Conservation (phyloP, 2,113 vertebrate species). For the Pithys albifrons region DNA sequence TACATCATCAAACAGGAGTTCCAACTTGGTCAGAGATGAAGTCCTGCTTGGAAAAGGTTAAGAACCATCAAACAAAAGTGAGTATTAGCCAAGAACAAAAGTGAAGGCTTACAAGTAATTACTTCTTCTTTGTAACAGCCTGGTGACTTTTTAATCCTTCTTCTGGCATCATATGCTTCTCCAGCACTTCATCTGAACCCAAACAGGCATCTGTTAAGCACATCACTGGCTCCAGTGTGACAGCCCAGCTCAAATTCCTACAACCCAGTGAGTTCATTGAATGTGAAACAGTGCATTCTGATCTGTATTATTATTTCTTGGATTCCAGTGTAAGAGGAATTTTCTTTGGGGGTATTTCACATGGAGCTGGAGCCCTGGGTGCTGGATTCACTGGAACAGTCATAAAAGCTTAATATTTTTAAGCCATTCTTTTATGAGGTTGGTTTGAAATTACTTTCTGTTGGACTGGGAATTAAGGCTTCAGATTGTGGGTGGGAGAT, state of each 20-base stretch:
- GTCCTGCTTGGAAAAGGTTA: neutral
- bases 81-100: constrained; percentile 39
- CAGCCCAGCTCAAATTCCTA: constrained; percentile 41
- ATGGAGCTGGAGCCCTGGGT: neutral
- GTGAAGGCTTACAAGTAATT: constrained; percentile 43
- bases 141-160: constrained; percentile 52
- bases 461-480: neutral
- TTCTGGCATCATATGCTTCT: constrained; percentile 23
- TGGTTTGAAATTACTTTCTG: constrained; percentile 12
- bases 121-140: constrained; percentile 39
- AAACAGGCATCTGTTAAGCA: constrained; percentile 38
- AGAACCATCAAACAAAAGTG: constrained; percentile 6
- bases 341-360: neutral
- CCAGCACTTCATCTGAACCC: constrained; percentile 56
- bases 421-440: neutral
- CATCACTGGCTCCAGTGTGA: constrained; percentile 23
- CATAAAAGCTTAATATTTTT: constrained; percentile 2
- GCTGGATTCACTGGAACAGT: neutral
- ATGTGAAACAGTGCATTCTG: neutral
- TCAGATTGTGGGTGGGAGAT: constrained; percentile 3
- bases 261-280: neutral
- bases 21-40: neutral
- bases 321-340: neutral
- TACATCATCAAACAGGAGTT: neutral
- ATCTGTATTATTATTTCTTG: constrained; percentile 6